Conservation (phyloP, 2,888 invertebrate species). For the Fragum sueziense region DNA sequence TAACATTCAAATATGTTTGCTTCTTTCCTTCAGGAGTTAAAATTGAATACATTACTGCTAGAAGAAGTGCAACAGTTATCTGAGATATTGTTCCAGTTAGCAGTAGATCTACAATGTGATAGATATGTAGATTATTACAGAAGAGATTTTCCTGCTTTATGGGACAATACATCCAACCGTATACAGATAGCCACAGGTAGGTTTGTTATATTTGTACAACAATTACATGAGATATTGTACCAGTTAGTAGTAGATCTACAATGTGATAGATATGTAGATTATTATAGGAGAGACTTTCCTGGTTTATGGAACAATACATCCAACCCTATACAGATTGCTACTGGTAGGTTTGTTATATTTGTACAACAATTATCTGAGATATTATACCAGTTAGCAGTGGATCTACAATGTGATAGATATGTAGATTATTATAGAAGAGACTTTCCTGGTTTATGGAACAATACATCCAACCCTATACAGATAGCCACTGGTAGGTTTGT, state of each 20-base stretch:
- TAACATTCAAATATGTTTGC: too few relatives aligned
- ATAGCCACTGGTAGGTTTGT: too few relatives aligned
- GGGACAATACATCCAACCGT: slow-evolving; percentile 71
- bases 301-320: slow-evolving; percentile 82
- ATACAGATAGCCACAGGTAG: slow-evolving; percentile 74
- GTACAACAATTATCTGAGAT: too few relatives aligned
- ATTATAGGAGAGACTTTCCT: slow-evolving; percentile 94
- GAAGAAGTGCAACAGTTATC: slow-evolving; percentile 88
- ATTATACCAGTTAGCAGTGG: too few relatives aligned
- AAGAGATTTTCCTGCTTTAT: slow-evolving; percentile 90
- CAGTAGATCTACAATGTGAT: slow-evolving; percentile 88
- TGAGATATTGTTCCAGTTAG: slow-evolving; percentile 88
- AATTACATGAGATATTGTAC: slow-evolving; percentile 88
- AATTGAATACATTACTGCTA: slow-evolving; percentile 89
- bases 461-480: too few relatives aligned
- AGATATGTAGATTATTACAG: slow-evolving; percentile 91
- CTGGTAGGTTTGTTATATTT: too few relatives aligned
- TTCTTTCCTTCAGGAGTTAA: slow-evolving; percentile 86
- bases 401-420: slow-evolving; percentile 89
- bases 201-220: too few relatives aligned
- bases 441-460: slow-evolving; percentile 86
- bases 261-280: slow-evolving; percentile 88
- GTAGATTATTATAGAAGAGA: slow-evolving; percentile 93
- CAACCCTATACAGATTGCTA: slow-evolving; percentile 69
- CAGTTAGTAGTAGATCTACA: slow-evolving; percentile 89